Percentiles rank a stretch among this genome's conserved stretches.
phyloP scores from a whole-genome alignment of 2,888 invertebrate species.

The Cistogaster globosa region DNA sequence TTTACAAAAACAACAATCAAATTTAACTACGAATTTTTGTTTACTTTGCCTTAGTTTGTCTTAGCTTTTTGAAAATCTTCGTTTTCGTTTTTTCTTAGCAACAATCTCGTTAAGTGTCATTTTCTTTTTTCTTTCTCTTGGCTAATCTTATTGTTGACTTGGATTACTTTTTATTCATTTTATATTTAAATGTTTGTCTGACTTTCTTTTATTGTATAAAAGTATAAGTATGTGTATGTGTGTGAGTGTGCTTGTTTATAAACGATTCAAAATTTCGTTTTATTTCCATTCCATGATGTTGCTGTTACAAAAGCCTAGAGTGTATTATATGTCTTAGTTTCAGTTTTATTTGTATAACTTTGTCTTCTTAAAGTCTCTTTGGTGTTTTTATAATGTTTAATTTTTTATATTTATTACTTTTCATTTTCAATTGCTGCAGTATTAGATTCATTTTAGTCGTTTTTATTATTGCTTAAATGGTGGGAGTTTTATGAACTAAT shows the following conservation, averaged over 20 bases:
- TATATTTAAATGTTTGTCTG: constrained; percentile 46
- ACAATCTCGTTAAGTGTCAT: constrained; percentile 62
- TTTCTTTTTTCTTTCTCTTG: constrained; percentile 37
- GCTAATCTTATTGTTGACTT: constrained; percentile 60
- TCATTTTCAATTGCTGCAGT: constrained; percentile 76
- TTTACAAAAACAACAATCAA: constrained; percentile 41
- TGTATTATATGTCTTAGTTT: constrained; percentile 63
- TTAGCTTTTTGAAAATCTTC: not conserved
- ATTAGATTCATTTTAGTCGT: not conserved
- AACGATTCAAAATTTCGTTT: constrained; percentile 14
- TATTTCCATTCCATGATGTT: constrained; percentile 39
- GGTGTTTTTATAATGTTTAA: constrained; percentile 78
- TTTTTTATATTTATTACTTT: constrained; percentile 76
- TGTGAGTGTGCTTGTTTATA: not conserved
- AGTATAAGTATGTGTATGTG: not conserved
- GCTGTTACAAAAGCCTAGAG: constrained; percentile 22
- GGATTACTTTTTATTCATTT: constrained; percentile 39
- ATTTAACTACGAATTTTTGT: not conserved
- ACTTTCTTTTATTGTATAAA: constrained; percentile 34
- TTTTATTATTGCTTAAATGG: not conserved
- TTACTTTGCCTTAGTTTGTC: constrained; percentile 15
- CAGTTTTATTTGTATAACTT: constrained; percentile 24
- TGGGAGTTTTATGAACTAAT: not conserved
- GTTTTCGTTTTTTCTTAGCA: not conserved
- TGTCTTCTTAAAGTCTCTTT: constrained; percentile 34